Percentiles rank a stretch among this genome's conserved stretches.
Evolutionary conservation across 2,888 invertebrate genomes (phyloP).

Genomic region (Diaperis boleti): DNA sequence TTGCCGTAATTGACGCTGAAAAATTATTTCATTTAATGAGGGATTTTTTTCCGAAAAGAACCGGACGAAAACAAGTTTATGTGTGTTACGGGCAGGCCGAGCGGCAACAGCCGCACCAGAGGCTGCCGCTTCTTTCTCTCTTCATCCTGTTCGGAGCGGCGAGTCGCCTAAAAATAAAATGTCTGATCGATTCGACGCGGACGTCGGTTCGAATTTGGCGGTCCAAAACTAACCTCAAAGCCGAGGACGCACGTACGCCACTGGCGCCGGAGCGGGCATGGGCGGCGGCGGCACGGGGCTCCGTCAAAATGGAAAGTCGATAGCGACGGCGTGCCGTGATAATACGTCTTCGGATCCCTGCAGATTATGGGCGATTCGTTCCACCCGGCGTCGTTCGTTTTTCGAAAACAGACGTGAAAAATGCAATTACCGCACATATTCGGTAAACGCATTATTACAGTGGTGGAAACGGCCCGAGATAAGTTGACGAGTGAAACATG

Average conservation of each 20-base stretch:
- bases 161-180: constrained; percentile 33
- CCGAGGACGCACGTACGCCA: neutral
- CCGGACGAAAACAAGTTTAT: constrained; percentile 53
- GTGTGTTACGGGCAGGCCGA: constrained; percentile 21
- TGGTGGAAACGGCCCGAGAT: too few species aligned
- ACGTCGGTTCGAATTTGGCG: constrained; percentile 42
- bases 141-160: constrained; percentile 48
- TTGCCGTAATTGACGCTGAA: constrained; percentile 22
- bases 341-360: too few species aligned
- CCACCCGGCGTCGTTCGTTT: too few species aligned
- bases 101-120: constrained; percentile 27
- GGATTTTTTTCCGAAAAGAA: constrained; percentile 44
- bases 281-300: too few species aligned
- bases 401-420: too few species aligned
- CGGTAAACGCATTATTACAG: too few species aligned
- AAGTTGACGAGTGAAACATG: too few species aligned
- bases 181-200: constrained; percentile 23
- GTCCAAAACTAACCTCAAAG: constrained; percentile 26
- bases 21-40: constrained; percentile 41
- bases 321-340: too few species aligned
- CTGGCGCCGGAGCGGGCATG: too few species aligned
- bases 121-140: constrained; percentile 45
- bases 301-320: too few species aligned
- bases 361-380: too few species aligned
- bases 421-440: too few species aligned